These are phyloP conservation scores for Labeo calbasu DNA, from an alignment of 2,797 vertebrate genomes.

Conservation along the genomic window DNA sequence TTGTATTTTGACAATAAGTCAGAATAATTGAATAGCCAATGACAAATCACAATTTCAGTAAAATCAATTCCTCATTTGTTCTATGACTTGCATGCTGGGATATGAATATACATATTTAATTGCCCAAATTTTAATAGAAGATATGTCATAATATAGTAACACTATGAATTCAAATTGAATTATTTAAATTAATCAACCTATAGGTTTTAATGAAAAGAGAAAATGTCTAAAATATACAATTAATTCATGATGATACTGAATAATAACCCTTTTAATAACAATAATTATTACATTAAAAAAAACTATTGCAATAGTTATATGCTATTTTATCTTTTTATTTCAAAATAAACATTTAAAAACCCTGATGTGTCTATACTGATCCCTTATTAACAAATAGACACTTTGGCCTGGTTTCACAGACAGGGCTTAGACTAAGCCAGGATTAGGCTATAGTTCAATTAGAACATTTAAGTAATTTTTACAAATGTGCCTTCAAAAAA, in stretches of 20 bases:
- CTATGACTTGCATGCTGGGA: not conserved
- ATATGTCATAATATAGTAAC: not conserved
- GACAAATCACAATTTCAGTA: no score
- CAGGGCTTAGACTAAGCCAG: no score
- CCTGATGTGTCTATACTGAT: not conserved
- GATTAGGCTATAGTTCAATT: no score
- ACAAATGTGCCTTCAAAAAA: no score
- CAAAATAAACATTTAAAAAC: not conserved
- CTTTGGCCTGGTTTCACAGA: no score
- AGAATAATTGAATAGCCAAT: no score
- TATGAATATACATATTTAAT: not conserved
- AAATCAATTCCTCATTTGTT: not conserved
- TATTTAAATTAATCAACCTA: not conserved
- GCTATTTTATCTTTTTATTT: not conserved
- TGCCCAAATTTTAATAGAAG: not conserved
- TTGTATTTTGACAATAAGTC: not conserved
- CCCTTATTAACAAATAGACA: not conserved
- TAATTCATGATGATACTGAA: not conserved
- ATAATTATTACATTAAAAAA: not conserved
- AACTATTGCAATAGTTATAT: no score
- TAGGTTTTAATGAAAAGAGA: not conserved
- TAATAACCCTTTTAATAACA: not conserved
- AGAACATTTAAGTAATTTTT: no score
- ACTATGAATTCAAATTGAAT: not conserved
- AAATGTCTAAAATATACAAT: not conserved